phyloP scores from a whole-genome alignment of 2,797 vertebrate genomes.

The Alauda arvensis region DNA sequence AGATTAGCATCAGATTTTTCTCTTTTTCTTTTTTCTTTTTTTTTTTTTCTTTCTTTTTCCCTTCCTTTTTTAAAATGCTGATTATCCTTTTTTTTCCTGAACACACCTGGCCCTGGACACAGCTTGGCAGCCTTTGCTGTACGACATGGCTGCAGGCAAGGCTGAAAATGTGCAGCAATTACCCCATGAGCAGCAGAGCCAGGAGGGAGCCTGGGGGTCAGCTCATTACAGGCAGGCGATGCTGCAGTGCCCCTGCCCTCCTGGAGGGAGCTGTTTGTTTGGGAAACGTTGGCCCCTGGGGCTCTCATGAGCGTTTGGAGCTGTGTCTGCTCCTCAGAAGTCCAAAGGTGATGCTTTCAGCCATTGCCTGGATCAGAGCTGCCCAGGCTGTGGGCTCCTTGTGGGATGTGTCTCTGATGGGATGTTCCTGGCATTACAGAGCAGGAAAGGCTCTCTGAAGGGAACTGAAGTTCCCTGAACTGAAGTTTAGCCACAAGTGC shows the following conservation, averaged over 20 bases:
- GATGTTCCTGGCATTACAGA: accelerated
- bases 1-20: not conserved
- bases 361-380: not conserved
- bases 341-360: not conserved
- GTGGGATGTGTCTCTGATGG: not conserved
- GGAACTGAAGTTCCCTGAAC: no score
- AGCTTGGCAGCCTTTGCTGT: not conserved
- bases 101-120: not conserved
- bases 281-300: not conserved
- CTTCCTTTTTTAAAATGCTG: not conserved
- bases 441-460: not conserved
- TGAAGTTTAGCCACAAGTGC: accelerated
- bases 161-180: slow-evolving; percentile 36
- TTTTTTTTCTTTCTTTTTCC: not conserved
- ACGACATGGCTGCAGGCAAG: slow-evolving; percentile 11
- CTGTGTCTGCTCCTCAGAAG: not conserved
- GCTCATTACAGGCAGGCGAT: not conserved
- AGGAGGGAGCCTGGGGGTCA: not conserved
- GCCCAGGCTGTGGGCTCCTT: not conserved
- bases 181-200: not conserved
- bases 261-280: not conserved
- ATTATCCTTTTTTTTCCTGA: not conserved
- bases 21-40: not conserved
- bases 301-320: not conserved
- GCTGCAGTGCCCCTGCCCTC: not conserved